These are phyloP conservation scores for Galeruca laticollis DNA, from an alignment of 2,888 invertebrate species.

Conservation along the genomic window DNA sequence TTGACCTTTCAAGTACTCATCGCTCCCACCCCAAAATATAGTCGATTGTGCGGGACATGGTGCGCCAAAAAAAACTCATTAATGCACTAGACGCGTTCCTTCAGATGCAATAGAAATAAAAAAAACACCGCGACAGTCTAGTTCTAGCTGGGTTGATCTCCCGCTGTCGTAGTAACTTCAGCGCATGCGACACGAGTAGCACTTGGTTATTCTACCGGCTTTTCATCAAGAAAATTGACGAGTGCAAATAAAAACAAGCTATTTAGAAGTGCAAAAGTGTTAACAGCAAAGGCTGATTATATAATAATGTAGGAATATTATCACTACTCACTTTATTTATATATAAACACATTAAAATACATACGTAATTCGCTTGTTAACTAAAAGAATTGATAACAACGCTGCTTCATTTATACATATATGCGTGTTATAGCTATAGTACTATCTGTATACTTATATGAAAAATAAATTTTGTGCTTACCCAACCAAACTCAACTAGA, in stretches of 20 bases:
- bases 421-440: neutral
- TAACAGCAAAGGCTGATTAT: neutral
- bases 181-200: conserved; percentile 41
- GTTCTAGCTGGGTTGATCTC: conserved; percentile 35
- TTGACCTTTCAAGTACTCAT: conserved; percentile 31
- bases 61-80: conserved; percentile 40
- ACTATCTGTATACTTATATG: neutral
- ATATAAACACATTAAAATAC: neutral
- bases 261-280: conserved; percentile 13
- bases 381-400: conserved; percentile 39
- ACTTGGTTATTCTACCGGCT: conserved; percentile 49
- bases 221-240: conserved; percentile 39
- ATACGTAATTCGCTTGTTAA: conserved; percentile 16
- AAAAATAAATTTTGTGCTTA: conserved; percentile 38
- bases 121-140: conserved; percentile 35
- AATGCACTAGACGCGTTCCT: conserved; percentile 34
- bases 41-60: conserved; percentile 40
- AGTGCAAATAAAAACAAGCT: conserved; percentile 32
- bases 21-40: conserved; percentile 37
- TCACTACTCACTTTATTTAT: too few relatives aligned
- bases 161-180: conserved; percentile 34
- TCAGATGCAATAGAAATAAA: conserved; percentile 26
- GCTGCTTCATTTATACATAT: conserved; percentile 18
- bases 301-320: neutral
- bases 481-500: conserved; percentile 45